Conservation (phyloP, 2,888 invertebrate genomes). For the Athetis lepigone region DNA sequence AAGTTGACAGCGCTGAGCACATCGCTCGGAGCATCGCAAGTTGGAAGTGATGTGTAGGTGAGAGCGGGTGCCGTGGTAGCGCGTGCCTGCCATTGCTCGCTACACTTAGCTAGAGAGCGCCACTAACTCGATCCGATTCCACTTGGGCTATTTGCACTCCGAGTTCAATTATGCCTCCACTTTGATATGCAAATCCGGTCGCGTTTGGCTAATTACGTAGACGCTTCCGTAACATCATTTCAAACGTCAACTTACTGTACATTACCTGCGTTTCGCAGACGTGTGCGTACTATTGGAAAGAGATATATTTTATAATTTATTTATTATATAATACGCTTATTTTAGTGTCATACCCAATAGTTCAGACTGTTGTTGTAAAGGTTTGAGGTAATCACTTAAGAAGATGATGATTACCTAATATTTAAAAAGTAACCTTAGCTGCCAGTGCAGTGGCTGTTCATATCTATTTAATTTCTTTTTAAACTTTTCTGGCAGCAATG, state of each 20-base stretch:
- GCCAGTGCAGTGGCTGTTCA: too few relatives aligned
- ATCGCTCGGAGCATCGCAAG: conserved; percentile 60
- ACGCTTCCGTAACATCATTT: conserved; percentile 83
- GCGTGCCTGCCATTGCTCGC: conserved; percentile 71
- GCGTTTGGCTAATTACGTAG: conserved; percentile 88
- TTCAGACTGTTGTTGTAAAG: conserved; percentile 6
- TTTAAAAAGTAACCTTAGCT: too few relatives aligned
- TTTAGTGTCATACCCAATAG: background rate
- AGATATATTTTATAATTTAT: conserved; percentile 8
- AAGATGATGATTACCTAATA: too few relatives aligned
- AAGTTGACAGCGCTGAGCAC: conserved; percentile 73
- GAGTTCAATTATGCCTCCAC: conserved; percentile 88
- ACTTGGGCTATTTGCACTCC: conserved; percentile 88
- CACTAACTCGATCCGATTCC: conserved; percentile 88
- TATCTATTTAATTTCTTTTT: conserved; percentile 25
- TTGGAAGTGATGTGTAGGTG: conserved; percentile 57
- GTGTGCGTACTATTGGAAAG: conserved; percentile 8
- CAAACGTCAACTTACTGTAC: conserved; percentile 78
- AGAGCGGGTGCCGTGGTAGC: conserved; percentile 48
- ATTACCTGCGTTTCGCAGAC: conserved; percentile 34
- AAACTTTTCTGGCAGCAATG: conserved; percentile 60
- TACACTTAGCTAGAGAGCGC: conserved; percentile 81
- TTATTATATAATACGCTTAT: background rate
- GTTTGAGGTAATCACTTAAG: too few relatives aligned
- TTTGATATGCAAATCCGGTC: conserved; percentile 89